Conservation (phyloP, 1,140 invertebrate genomes). For the Solenopsis fugax region DNA sequence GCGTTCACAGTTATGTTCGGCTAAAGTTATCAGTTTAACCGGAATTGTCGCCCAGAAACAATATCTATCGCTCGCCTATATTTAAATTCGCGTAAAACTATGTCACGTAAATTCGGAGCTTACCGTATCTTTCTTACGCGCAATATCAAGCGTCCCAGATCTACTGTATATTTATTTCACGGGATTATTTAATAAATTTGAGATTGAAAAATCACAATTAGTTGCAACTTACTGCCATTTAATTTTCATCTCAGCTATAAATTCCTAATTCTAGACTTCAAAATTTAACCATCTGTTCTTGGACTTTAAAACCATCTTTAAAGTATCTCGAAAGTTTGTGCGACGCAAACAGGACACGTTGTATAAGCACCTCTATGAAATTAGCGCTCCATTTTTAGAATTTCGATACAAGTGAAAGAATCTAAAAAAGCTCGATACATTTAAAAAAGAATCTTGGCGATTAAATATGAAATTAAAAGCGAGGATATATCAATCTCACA, state of each 20-base stretch:
- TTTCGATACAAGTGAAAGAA: neutral
- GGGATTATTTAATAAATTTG: conserved; percentile 16
- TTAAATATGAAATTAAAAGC: conserved; percentile 5
- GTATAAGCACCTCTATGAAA: neutral
- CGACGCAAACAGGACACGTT: neutral
- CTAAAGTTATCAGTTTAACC: conserved; percentile 24
- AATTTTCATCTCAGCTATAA: neutral
- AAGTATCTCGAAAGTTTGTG: neutral
- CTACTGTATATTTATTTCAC: neutral
- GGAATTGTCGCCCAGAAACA: conserved; percentile 14
- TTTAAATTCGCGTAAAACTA: conserved; percentile 43
- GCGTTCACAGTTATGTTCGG: neutral
- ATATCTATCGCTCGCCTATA: conserved; percentile 39
- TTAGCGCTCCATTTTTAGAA: neutral
- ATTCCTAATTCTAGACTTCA: neutral
- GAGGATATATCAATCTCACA: neutral
- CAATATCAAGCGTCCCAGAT: conserved; percentile 13
- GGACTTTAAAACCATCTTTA: neutral
- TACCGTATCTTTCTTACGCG: conserved; percentile 32
- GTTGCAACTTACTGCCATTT: neutral
- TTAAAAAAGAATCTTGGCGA: neutral
- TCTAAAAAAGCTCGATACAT: neutral
- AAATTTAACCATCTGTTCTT: neutral
- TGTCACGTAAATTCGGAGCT: conserved; percentile 38
- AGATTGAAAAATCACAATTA: neutral